phyloP scores from a whole-genome alignment of 2,888 invertebrate species.

The Synergus japonicus region DNA sequence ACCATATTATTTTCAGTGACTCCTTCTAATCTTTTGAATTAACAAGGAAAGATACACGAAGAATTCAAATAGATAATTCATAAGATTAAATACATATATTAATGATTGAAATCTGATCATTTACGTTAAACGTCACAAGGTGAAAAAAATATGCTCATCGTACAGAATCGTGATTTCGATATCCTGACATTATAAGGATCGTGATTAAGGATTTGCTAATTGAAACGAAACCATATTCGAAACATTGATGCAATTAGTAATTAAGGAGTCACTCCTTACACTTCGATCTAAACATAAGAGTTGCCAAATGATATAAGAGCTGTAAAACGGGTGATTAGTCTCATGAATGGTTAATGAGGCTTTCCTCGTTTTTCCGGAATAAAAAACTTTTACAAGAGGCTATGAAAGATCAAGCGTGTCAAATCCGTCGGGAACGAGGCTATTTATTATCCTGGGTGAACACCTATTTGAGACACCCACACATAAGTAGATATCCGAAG shows the following conservation, averaged over 20 bases:
- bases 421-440: slow-evolving; percentile 67
- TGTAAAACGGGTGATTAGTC: neutral
- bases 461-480: slow-evolving; percentile 44
- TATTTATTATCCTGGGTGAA: slow-evolving; percentile 69
- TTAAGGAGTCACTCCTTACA: too few species aligned
- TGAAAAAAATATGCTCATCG: too few species aligned
- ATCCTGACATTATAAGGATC: too few species aligned
- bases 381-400: slow-evolving; percentile 41
- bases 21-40: neutral
- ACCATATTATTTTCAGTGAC: slow-evolving; percentile 22
- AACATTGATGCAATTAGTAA: too few species aligned
- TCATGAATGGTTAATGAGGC: neutral
- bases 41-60: neutral
- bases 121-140: neutral
- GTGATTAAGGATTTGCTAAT: too few species aligned
- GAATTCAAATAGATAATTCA: neutral
- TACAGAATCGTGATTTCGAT: too few species aligned
- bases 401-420: slow-evolving; percentile 71
- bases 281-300: too few species aligned
- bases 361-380: slow-evolving; percentile 6
- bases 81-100: neutral
- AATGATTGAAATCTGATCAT: neutral
- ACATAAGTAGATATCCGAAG: slow-evolving; percentile 3
- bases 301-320: too few species aligned
- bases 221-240: too few species aligned